A percentile compares a stretch with the other conserved stretches of the same genome.
Conservation (phyloP, 2,888 invertebrate species). For the Nephrocerus scutellatus region DNA sequence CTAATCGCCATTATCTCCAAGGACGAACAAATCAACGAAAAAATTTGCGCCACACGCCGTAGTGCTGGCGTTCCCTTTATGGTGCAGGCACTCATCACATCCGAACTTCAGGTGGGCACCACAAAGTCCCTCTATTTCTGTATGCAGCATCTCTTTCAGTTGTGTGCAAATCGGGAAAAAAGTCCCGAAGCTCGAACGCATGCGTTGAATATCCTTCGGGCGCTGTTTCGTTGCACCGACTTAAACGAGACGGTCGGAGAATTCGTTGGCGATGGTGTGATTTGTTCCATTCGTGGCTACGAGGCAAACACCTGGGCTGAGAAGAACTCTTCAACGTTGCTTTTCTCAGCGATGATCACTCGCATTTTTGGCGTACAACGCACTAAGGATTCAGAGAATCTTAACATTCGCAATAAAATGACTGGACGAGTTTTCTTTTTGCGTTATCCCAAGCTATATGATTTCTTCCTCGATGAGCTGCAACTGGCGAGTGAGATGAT, state of each 20-base stretch:
- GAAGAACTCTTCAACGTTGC: constrained; percentile 76
- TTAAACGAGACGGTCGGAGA: constrained; percentile 65
- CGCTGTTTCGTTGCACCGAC: constrained; percentile 68
- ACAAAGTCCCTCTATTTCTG: constrained; percentile 54
- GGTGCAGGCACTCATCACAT: constrained; percentile 68
- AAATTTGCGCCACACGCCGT: constrained; percentile 74
- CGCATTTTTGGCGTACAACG: constrained; percentile 82
- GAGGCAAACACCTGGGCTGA: constrained; percentile 70
- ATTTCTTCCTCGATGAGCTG: constrained; percentile 51
- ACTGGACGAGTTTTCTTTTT: constrained; percentile 75
- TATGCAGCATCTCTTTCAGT: constrained; percentile 52
- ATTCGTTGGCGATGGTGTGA: constrained; percentile 63
- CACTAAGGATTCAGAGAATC: constrained; percentile 52
- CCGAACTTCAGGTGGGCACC: constrained; percentile 61
- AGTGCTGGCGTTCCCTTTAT: constrained; percentile 94
- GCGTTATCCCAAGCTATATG: constrained; percentile 53
- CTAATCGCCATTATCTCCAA: constrained; percentile 54
- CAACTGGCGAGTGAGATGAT: constrained; percentile 32
- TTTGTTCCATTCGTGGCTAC: constrained; percentile 67
- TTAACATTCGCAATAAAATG: constrained; percentile 61
- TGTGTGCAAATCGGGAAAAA: constrained; percentile 24
- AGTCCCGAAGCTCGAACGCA: constrained; percentile 59
- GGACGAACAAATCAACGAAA: constrained; percentile 40
- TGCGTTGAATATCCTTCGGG: constrained; percentile 78
- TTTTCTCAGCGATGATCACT: constrained; percentile 75